A percentile compares a stretch with the other conserved stretches of the same genome.
phyloP scores from a whole-genome alignment of 2,113 vertebrate genomes.

The Bufo gargarizans region DNA sequence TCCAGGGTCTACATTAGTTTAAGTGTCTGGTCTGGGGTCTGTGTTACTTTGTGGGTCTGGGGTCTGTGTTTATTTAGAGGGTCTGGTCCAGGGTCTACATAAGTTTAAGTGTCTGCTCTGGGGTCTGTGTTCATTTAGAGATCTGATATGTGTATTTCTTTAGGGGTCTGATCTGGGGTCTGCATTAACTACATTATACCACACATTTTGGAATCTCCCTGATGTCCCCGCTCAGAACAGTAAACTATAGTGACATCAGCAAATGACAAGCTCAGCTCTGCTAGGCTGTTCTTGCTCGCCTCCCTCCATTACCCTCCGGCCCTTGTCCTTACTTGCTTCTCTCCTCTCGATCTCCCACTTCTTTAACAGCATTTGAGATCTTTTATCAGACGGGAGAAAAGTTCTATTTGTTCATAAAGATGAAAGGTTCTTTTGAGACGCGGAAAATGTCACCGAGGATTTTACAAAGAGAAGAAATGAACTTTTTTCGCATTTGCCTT shows the following conservation, averaged over 20 bases:
- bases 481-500: conserved; percentile 32
- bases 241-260: background rate
- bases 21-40: too few species aligned
- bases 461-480: conserved; percentile 35
- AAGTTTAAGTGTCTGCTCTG: too few species aligned
- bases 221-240: too few species aligned
- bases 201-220: too few species aligned
- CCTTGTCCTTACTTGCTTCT: background rate
- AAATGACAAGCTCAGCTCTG: background rate
- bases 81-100: too few species aligned
- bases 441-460: conserved; percentile 46
- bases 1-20: too few species aligned
- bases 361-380: conserved; percentile 32
- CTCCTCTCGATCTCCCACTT: background rate
- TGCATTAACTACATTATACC: too few species aligned
- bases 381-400: conserved; percentile 17
- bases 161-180: too few species aligned
- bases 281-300: background rate
- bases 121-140: too few species aligned
- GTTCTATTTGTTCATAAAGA: conserved; percentile 48
- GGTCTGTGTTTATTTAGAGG: too few species aligned
- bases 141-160: too few species aligned
- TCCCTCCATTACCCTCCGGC: background rate
- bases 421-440: conserved; percentile 39
- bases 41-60: too few species aligned